Percentiles rank a stretch among this genome's conserved stretches.
phyloP scores from a whole-genome alignment of 2,113 vertebrate genomes.

The Tretioscincus oriximinensis region DNA sequence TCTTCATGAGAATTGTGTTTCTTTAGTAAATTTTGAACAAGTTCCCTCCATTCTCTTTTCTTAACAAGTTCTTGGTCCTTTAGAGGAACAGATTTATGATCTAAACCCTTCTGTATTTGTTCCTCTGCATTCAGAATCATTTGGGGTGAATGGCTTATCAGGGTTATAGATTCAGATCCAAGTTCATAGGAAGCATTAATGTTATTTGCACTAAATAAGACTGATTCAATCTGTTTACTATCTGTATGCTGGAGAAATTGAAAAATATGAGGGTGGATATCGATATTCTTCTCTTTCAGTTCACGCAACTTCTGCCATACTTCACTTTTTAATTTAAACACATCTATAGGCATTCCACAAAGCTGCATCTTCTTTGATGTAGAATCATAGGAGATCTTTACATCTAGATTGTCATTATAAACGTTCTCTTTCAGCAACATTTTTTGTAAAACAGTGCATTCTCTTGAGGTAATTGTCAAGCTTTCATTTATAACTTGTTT shows the following conservation, averaged over 20 bases:
- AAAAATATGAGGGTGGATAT: conserved; percentile 61
- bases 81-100: conserved; percentile 58
- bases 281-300: conserved; percentile 62
- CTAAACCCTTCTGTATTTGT: conserved; percentile 66
- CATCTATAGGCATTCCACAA: conserved; percentile 73
- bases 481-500: conserved; percentile 60
- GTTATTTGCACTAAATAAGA: conserved; percentile 70
- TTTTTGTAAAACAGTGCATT: conserved; percentile 69
- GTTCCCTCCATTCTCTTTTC: conserved; percentile 68
- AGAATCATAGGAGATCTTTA: conserved; percentile 67
- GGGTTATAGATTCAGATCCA: conserved; percentile 43
- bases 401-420: conserved; percentile 55
- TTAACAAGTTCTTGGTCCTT: conserved; percentile 65
- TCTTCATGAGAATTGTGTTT: conserved; percentile 44
- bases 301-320: conserved; percentile 62
- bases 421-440: conserved; percentile 62
- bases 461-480: conserved; percentile 55
- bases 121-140: conserved; percentile 73
- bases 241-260: conserved; percentile 70
- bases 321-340: conserved; percentile 69
- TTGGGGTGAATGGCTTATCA: conserved; percentile 64
- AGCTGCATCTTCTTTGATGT: conserved; percentile 60
- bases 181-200: conserved; percentile 76
- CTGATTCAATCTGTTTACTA: conserved; percentile 62
- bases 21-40: conserved; percentile 51